Conservation (phyloP, 2,113 vertebrate species). For the Copsychus sechellarum region DNA sequence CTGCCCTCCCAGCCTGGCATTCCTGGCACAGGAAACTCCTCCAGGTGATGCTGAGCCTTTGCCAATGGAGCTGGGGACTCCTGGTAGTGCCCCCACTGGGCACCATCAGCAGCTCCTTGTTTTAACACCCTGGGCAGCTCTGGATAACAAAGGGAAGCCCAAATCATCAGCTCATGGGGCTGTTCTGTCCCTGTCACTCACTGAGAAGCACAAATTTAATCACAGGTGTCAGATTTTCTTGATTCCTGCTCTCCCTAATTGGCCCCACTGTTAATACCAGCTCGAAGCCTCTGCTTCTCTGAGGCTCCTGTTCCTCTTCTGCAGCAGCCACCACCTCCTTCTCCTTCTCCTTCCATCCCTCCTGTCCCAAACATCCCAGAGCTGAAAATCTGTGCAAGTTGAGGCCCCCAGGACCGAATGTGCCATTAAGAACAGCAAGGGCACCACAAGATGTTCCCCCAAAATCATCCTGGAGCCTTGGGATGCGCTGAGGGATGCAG, state of each 20-base stretch:
- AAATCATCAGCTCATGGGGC: not conserved
- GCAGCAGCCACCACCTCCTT: not conserved
- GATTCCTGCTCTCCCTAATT: not conserved
- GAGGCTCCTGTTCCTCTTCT: not conserved
- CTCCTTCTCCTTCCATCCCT: not conserved
- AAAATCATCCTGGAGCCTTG: accelerated
- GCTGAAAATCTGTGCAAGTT: accelerated
- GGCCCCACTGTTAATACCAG: not conserved
- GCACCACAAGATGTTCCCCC: accelerated
- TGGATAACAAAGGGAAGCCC: not conserved
- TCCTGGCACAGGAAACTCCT: not conserved
- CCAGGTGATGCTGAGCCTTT: not conserved
- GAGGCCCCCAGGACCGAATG: not conserved
- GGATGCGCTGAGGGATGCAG: accelerated
- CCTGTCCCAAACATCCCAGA: not conserved
- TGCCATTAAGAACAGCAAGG: not conserved
- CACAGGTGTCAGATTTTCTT: not conserved
- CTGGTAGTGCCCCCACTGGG: not conserved
- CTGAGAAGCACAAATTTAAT: not conserved
- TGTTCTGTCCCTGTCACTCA: not conserved
- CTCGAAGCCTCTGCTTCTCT: not conserved
- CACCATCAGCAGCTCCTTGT: not conserved
- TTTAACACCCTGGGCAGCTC: not conserved
- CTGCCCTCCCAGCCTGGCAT: not conserved
- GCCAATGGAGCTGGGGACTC: not conserved